Conservation (phyloP, 2,113 vertebrate species). For the Oxygymnocypris stewartii region DNA sequence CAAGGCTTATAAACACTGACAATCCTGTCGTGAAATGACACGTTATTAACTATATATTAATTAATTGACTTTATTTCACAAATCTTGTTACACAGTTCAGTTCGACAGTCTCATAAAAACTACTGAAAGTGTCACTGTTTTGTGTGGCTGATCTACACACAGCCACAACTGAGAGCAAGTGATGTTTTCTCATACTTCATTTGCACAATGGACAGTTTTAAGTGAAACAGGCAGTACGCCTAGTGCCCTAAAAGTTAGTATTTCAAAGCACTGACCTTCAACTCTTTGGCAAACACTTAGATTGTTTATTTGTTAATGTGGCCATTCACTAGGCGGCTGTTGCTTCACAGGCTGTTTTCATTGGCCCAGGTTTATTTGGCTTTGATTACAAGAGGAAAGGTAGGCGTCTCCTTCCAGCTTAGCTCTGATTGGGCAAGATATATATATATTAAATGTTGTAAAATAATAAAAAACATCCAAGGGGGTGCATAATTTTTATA, state of each 20-base stretch:
- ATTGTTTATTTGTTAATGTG: constrained; percentile 11
- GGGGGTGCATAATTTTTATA: not conserved
- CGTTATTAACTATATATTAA: not conserved
- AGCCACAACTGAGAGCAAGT: not conserved
- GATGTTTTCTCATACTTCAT: not conserved
- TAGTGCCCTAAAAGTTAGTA: not conserved
- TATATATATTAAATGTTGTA: not conserved
- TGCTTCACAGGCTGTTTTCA: constrained; percentile 3
- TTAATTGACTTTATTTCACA: not conserved
- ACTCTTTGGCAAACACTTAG: not conserved
- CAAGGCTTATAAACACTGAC: not conserved
- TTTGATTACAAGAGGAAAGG: constrained; percentile 4
- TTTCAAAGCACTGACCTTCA: constrained; percentile 47
- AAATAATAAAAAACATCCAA: not conserved
- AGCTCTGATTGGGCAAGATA: not conserved
- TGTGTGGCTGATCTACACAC: not conserved
- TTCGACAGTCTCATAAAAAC: not conserved
- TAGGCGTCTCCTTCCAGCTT: not conserved
- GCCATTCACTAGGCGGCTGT: constrained; percentile 13
- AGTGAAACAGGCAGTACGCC: not conserved
- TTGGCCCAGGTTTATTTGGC: constrained; percentile 28
- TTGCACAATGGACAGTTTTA: not conserved
- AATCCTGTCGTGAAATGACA: not conserved
- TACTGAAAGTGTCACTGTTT: not conserved
- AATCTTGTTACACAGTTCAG: not conserved